A percentile compares a stretch with the other conserved stretches of the same genome.
Evolutionary conservation across 2,888 invertebrate genomes (phyloP).

Genomic region (Ochlodes sylvanus): DNA sequence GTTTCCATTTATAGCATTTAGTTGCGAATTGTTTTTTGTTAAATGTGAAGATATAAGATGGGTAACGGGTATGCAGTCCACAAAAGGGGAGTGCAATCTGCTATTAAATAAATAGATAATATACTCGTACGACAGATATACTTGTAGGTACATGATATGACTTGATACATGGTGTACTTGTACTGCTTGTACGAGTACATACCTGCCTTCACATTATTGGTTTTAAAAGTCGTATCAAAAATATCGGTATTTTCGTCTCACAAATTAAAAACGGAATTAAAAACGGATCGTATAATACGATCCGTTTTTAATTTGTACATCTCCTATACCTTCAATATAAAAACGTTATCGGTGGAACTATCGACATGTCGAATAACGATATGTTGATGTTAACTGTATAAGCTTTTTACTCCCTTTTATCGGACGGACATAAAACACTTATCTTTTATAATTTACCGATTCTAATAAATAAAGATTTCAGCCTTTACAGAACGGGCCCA

Average conservation of each 20-base stretch:
- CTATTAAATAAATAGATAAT: too few relatives aligned
- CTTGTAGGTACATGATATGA: too few relatives aligned
- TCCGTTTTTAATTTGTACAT: background rate
- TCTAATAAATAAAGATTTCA: conserved; percentile 85
- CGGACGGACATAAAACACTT: conserved; percentile 69
- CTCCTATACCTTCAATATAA: conserved; percentile 6
- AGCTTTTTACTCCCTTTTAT: conserved; percentile 46
- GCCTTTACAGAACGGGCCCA: conserved; percentile 63
- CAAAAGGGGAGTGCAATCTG: too few relatives aligned
- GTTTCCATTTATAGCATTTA: too few relatives aligned
- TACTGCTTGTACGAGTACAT: too few relatives aligned
- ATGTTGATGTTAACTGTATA: conserved; percentile 37
- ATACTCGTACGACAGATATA: too few relatives aligned
- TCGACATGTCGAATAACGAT: conserved; percentile 32
- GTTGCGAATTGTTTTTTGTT: too few relatives aligned
- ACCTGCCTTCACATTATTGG: background rate
- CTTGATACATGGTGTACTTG: too few relatives aligned
- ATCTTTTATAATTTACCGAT: conserved; percentile 76
- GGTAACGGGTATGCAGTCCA: too few relatives aligned
- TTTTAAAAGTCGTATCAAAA: background rate
- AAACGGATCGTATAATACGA: background rate
- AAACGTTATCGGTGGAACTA: conserved; percentile 25
- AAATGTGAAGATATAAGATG: too few relatives aligned
- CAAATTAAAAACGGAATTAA: too few relatives aligned
- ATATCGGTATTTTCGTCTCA: background rate